These are phyloP conservation scores for Calephelis nemesis DNA, from an alignment of 1,140 invertebrate genomes.

Conservation along the genomic window DNA sequence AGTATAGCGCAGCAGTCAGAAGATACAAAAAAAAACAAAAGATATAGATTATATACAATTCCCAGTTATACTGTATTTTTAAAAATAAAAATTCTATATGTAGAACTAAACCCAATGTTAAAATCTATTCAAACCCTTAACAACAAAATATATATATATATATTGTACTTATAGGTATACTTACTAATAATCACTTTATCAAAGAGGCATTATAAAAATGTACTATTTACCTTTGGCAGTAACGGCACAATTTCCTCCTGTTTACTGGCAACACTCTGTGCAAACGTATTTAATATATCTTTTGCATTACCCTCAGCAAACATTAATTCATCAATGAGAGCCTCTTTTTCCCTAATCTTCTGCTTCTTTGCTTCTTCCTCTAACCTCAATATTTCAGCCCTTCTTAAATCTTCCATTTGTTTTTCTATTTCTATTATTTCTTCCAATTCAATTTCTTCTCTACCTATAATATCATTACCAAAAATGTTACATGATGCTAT, in stretches of 20 bases:
- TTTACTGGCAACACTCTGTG: conserved; percentile 83
- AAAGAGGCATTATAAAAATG: background rate
- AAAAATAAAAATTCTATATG: too few relatives aligned
- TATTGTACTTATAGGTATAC: background rate
- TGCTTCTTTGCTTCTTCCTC: conserved; percentile 89
- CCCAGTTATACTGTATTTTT: too few relatives aligned
- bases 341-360: conserved; percentile 92
- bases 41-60: too few relatives aligned
- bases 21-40: too few relatives aligned
- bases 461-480: conserved; percentile 50
- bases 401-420: conserved; percentile 83
- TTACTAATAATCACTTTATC: background rate
- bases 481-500: background rate
- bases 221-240: conserved; percentile 55
- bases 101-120: too few relatives aligned
- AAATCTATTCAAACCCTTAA: too few relatives aligned
- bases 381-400: conserved; percentile 80
- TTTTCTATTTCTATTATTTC: conserved; percentile 93
- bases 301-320: conserved; percentile 93
- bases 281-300: conserved; percentile 92
- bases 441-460: conserved; percentile 90
- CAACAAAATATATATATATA: background rate
- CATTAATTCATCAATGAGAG: conserved; percentile 96
- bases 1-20: too few relatives aligned
- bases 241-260: conserved; percentile 81